A percentile compares a stretch with the other conserved stretches of the same genome.
These are phyloP conservation scores for Cygnus olor DNA, from an alignment of 2,797 vertebrate genomes.

Conservation along the genomic window DNA sequence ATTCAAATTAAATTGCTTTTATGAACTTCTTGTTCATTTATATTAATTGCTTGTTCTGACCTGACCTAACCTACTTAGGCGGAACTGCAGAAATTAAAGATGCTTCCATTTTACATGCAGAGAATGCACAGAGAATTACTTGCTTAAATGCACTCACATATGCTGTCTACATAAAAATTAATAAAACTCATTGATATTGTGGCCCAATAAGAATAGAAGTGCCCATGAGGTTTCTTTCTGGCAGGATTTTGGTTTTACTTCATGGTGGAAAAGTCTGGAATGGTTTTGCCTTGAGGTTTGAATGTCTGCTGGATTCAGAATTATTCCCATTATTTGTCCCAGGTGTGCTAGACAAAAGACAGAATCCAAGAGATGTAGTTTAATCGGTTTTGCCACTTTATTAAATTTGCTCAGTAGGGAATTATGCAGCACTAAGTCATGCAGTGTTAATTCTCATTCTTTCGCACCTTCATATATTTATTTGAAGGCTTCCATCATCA, in stretches of 20 bases:
- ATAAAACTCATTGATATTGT: neutral
- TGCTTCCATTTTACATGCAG: constrained; percentile 12
- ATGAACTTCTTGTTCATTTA: constrained; percentile 62
- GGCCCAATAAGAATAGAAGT: neutral
- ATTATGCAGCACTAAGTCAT: neutral
- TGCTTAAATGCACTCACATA: neutral
- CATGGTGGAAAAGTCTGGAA: neutral
- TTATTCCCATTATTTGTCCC: neutral
- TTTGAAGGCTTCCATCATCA: neutral
- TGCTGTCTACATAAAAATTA: neutral
- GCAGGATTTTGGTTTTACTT: neutral
- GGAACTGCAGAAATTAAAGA: constrained; percentile 46
- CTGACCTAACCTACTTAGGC: constrained; percentile 41
- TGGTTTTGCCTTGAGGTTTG: neutral
- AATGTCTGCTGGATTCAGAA: neutral
- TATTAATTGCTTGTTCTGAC: constrained; percentile 62
- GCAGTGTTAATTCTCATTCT: neutral
- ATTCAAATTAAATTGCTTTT: constrained; percentile 62
- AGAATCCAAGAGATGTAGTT: neutral
- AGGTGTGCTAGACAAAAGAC: neutral
- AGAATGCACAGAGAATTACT: neutral
- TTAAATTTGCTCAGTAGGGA: neutral
- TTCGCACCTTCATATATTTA: neutral
- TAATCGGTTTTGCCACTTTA: neutral
- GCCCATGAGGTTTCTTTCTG: neutral